Conservation (phyloP, 2,888 invertebrate species). For the Spilosoma lubricipeda region DNA sequence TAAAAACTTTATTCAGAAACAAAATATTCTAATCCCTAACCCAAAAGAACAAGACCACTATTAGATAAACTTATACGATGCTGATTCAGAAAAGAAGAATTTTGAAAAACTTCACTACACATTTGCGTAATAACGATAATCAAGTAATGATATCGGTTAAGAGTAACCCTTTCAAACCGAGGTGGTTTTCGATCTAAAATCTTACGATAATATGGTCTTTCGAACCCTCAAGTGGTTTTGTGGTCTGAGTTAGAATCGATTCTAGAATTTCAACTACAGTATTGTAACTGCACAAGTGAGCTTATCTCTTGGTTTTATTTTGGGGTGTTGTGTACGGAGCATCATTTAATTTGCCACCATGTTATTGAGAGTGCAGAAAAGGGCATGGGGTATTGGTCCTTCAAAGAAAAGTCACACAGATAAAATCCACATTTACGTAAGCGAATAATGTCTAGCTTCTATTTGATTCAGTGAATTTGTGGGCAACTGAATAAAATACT, state of each 20-base stretch:
- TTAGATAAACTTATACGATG: conserved; percentile 22
- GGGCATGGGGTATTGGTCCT: neutral
- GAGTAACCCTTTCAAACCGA: conserved; percentile 53
- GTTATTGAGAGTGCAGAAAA: neutral
- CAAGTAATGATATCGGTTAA: conserved; percentile 47
- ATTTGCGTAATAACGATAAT: conserved; percentile 36
- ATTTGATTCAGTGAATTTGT: too few species aligned
- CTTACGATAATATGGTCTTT: conserved; percentile 58
- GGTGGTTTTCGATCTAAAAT: conserved; percentile 63
- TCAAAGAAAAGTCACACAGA: neutral
- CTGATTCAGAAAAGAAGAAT: conserved; percentile 23
- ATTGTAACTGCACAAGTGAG: neutral
- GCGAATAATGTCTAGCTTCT: too few species aligned
- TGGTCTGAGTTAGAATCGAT: conserved; percentile 44
- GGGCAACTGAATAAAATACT: too few species aligned
- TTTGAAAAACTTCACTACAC: conserved; percentile 20
- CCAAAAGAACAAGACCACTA: neutral
- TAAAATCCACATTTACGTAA: too few species aligned
- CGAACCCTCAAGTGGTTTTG: conserved; percentile 39
- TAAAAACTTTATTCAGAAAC: neutral
- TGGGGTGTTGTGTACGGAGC: neutral
- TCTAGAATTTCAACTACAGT: conserved; percentile 11
- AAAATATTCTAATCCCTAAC: neutral
- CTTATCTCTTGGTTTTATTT: neutral
- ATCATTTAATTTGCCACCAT: neutral